phyloP scores from a whole-genome alignment of 2,797 vertebrate genomes.

The Nothura maculosa region DNA sequence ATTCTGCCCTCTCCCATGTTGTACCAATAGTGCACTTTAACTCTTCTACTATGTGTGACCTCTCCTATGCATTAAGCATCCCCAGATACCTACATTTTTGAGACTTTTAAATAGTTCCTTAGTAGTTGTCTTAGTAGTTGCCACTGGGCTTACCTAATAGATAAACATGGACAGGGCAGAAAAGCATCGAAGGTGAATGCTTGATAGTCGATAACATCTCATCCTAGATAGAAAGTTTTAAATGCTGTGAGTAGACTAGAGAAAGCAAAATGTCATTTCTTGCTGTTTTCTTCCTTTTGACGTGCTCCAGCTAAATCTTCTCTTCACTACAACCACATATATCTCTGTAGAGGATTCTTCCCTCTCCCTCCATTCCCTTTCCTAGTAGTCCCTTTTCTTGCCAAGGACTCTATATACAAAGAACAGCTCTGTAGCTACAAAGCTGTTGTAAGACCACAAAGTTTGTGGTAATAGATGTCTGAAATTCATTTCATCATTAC shows the following conservation, averaged over 20 bases:
- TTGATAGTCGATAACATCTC: not conserved
- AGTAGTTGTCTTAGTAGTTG: not conserved
- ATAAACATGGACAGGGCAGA: not conserved
- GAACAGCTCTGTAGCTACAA: not conserved
- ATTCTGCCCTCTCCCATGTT: not conserved
- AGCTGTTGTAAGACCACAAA: not conserved
- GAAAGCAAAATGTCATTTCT: not conserved
- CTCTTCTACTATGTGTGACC: not conserved
- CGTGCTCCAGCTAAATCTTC: not conserved
- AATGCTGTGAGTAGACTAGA: not conserved
- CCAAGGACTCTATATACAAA: rapidly evolving
- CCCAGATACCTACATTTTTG: not conserved
- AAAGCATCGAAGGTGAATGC: not conserved
- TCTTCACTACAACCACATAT: not conserved
- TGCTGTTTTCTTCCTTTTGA: not conserved
- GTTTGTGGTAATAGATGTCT: not conserved
- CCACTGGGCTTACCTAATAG: not conserved
- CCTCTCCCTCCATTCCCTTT: not conserved
- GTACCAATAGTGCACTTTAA: not conserved
- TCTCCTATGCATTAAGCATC: not conserved
- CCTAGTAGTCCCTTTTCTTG: not conserved
- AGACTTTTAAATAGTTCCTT: no score
- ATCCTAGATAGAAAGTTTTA: not conserved
- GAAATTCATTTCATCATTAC: not conserved
- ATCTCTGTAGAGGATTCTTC: not conserved